Evolutionary conservation across 2,113 vertebrate species (phyloP).

Genomic region (Neodon shergylaensis): DNA sequence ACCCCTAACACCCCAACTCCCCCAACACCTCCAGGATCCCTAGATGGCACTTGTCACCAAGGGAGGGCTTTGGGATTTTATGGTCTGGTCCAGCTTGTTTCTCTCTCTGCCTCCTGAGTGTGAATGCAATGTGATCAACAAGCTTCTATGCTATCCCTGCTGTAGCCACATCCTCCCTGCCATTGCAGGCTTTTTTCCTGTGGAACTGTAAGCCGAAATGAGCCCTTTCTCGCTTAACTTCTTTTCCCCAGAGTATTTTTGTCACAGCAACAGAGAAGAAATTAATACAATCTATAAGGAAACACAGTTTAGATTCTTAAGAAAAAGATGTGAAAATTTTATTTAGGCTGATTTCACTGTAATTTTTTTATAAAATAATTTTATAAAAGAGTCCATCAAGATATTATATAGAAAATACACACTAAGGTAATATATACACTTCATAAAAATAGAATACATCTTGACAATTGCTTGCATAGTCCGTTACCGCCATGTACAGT

Average conservation of each 20-base stretch:
- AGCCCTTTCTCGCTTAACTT: background rate
- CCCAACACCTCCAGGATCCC: background rate
- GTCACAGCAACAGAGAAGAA: background rate
- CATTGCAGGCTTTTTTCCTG: no score
- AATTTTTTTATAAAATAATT: constrained; percentile 81
- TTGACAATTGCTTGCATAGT: constrained; percentile 85
- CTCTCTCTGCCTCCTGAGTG: background rate
- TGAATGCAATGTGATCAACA: background rate
- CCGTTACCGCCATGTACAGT: constrained; percentile 85
- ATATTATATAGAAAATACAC: constrained; percentile 86
- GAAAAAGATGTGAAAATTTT: constrained; percentile 83
- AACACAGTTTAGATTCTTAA: constrained; percentile 47
- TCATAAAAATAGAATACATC: constrained; percentile 98
- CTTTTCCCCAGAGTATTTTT: background rate
- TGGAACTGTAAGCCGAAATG: background rate
- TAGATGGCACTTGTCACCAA: background rate
- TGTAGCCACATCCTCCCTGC: background rate
- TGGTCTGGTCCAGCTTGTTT: background rate
- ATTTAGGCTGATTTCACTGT: constrained; percentile 82
- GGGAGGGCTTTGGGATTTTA: background rate
- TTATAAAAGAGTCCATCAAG: constrained; percentile 80
- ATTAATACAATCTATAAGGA: background rate
- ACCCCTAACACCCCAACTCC: background rate
- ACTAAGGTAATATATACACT: constrained; percentile 87
- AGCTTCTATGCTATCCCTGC: background rate